Evolutionary conservation across 92 coral and sea anemone species (phyloP).

Genomic region (Porites divaricata): DNA sequence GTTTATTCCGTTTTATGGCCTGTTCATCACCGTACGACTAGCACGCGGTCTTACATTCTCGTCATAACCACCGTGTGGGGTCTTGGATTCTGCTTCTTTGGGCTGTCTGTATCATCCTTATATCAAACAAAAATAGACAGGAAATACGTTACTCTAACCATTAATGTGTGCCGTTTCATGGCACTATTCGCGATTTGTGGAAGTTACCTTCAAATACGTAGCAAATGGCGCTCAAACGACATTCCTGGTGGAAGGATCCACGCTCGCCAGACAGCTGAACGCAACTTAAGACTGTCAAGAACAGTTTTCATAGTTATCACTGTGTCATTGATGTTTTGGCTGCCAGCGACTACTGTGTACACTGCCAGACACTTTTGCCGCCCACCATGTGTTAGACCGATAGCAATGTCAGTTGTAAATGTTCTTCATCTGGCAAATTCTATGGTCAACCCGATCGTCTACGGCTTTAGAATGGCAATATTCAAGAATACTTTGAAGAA

Average conservation of each 20-base stretch:
- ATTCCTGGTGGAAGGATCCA: background rate
- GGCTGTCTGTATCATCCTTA: background rate
- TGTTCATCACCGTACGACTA: background rate
- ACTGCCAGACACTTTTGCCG: background rate
- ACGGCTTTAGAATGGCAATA: constrained; percentile 2
- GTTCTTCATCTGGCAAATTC: constrained; percentile 13
- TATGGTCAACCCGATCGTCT: constrained; percentile 8
- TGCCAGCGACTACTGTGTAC: background rate
- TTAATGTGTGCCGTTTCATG: background rate
- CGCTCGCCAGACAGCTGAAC: background rate
- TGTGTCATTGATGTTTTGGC: constrained; percentile 6
- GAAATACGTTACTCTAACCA: background rate
- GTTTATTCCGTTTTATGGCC: constrained; percentile 7
- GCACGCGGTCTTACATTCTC: background rate
- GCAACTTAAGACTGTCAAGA: background rate
- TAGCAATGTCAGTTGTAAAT: background rate
- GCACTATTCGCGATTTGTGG: background rate
- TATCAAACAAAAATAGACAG: background rate
- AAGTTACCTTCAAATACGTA: constrained; percentile 1
- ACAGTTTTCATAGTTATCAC: background rate
- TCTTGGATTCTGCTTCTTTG: background rate
- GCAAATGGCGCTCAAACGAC: no score
- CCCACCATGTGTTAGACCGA: background rate
- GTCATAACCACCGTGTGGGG: background rate
- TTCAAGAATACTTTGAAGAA: background rate